Evolutionary conservation across 2,797 vertebrate genomes (phyloP), one percentile per base, ranked within the genome.

Genomic region (Naso thynnoides): DNA sequence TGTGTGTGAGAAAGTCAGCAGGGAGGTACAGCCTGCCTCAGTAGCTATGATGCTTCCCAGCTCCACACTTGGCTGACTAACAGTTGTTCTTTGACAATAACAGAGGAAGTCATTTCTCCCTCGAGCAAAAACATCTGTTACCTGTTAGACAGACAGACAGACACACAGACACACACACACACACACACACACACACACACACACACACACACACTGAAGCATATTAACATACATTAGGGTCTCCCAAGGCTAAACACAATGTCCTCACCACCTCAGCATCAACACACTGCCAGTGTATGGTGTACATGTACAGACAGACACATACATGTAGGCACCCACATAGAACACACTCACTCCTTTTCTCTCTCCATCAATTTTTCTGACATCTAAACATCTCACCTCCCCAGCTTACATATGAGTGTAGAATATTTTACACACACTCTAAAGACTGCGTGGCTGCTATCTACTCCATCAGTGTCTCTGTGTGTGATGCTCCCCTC

Each of bases 41-140:
- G 83, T 57, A 76, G 84, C 82, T 26, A 29, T 84, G 86, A 90
- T 71, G 57, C 75, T 85, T 90, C 79, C 84, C 89, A 89, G 86
- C 84, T 73, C 79, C 19, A 48, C 55, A 81, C 72, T 70, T 72
- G 74, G 60, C 71, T 66, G 54, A 61, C 84, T 79, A 70, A 82
- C 72, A 81, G 86, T 89, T 84, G 84, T 78, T 89, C 84, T 83
- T 76, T 81, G 79, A 83, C 78, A 85, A 86, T 87, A 88, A 88
- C 87, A 90, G 66, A 91, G 88, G 89, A 91, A 92, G 89, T 88
- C 54, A 82, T 84, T 89, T 77, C 79, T 86, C 64, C 83, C 74
- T 55, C 11, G 14, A 88, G 84, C 67, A 56, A 44, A 87, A 82
- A 86, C 91, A 91, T 89, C 87, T 93, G 88, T 81, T 70, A 83